Conservation (phyloP, 1,140 invertebrate species). For the Parapsyche elsis region DNA sequence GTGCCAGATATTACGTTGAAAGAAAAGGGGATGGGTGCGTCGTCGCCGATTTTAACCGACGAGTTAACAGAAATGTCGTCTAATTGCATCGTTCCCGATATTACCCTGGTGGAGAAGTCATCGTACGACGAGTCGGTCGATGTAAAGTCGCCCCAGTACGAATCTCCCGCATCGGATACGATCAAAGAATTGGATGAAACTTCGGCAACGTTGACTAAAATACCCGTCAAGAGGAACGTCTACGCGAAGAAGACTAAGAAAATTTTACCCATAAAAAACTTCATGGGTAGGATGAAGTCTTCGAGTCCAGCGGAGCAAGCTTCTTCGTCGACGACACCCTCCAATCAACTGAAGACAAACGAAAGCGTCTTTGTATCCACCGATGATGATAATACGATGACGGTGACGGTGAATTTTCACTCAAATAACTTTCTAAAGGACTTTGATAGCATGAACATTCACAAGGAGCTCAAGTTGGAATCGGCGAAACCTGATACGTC, state of each 20-base stretch:
- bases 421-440: not conserved
- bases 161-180: not conserved
- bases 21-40: constrained; percentile 62
- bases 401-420: no score
- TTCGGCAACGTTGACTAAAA: not conserved
- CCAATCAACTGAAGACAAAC: no score
- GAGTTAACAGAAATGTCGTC: not conserved
- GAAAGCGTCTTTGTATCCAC: no score
- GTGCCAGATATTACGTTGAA: constrained; percentile 66
- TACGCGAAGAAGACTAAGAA: constrained; percentile 65
- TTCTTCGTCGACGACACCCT: constrained; percentile 15
- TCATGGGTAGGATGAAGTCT: constrained; percentile 53
- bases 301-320: constrained; percentile 32
- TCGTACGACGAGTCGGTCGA: not conserved
- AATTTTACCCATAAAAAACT: constrained; percentile 64
- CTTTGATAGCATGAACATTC: not conserved
- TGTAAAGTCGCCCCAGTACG: not conserved
- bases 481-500: not conserved
- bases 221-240: constrained; percentile 55
- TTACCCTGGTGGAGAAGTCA: not conserved
- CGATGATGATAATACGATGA: no score
- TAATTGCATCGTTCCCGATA: not conserved
- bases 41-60: not conserved
- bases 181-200: no score
- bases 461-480: not conserved